These are phyloP conservation scores for Zoanthus solanderi DNA, from an alignment of 92 coral and sea anemone species.

Conservation along the genomic window DNA sequence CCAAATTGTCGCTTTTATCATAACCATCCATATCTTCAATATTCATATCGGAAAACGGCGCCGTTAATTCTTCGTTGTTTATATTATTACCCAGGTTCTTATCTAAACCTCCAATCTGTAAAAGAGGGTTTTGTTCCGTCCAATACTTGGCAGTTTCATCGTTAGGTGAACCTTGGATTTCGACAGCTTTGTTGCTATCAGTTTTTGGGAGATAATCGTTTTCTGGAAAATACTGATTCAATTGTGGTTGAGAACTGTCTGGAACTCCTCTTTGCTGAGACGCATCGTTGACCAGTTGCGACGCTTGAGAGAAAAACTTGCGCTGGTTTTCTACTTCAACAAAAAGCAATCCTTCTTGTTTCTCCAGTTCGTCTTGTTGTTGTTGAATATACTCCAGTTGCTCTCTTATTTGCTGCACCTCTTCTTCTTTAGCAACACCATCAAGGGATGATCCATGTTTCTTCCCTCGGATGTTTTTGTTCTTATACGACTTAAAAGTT, in stretches of 20 bases:
- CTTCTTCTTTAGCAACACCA: constrained; percentile 35
- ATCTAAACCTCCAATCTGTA: constrained; percentile 16
- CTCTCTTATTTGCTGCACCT: constrained; percentile 48
- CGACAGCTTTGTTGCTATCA: background rate
- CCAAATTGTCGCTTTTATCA: background rate
- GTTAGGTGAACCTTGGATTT: background rate
- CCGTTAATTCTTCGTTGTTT: background rate
- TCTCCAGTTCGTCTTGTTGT: constrained; percentile 48
- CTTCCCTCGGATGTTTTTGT: background rate
- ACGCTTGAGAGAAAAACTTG: constrained; percentile 46
- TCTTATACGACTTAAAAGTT: background rate
- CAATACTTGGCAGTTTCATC: background rate
- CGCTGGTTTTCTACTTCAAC: constrained; percentile 54
- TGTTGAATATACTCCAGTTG: constrained; percentile 51
- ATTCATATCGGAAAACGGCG: background rate
- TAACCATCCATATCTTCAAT: background rate
- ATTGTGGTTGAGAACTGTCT: background rate
- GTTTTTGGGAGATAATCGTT: background rate
- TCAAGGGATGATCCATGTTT: background rate
- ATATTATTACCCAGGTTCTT: background rate
- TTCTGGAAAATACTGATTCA: constrained; percentile 6
- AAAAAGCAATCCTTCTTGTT: constrained; percentile 38
- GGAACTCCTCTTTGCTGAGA: constrained; percentile 12
- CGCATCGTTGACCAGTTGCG: constrained; percentile 25
- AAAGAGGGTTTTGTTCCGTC: constrained; percentile 8